These are phyloP conservation scores for Sanderia malayensis DNA, from an alignment of 30 jellyfish, hydroid and myxozoan genomes.

Conservation along the genomic window DNA sequence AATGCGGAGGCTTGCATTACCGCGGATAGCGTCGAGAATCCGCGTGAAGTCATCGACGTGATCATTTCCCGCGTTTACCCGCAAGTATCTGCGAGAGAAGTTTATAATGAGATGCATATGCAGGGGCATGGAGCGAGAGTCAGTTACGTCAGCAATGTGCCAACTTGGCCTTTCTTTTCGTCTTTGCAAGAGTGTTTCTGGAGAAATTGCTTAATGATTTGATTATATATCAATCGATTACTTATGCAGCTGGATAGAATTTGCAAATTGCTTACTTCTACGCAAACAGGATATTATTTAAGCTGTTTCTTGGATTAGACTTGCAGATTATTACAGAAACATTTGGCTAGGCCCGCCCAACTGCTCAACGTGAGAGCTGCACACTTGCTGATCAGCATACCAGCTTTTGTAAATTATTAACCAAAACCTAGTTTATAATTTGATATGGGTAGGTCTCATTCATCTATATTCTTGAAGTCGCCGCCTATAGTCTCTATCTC, in stretches of 20 bases:
- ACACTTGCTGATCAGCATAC: neutral
- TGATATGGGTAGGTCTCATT: too few species aligned
- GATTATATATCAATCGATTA: neutral
- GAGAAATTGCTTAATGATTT: neutral
- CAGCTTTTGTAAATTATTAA: too few species aligned
- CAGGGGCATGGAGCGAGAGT: neutral
- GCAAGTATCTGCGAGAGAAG: too few species aligned
- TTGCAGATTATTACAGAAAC: neutral
- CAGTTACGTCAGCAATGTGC: constrained; percentile 1
- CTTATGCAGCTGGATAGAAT: neutral
- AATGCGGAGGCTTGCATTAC: neutral
- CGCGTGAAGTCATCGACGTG: too few species aligned
- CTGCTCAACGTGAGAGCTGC: constrained; percentile 1
- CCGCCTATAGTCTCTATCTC: too few species aligned
- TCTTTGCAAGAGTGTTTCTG: neutral
- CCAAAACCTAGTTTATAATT: too few species aligned
- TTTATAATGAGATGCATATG: too few species aligned
- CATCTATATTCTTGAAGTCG: too few species aligned
- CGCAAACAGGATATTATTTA: neutral
- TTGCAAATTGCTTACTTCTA: neutral
- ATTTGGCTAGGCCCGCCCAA: neutral
- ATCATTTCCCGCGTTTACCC: too few species aligned
- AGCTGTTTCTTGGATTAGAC: neutral
- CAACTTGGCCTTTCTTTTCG: neutral
- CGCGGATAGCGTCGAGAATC: too few species aligned